A percentile compares a stretch with the other conserved stretches of the same genome.
These are phyloP conservation scores for Lissonota sp. DNA, from an alignment of 2,888 invertebrate genomes.

Conservation along the genomic window DNA sequence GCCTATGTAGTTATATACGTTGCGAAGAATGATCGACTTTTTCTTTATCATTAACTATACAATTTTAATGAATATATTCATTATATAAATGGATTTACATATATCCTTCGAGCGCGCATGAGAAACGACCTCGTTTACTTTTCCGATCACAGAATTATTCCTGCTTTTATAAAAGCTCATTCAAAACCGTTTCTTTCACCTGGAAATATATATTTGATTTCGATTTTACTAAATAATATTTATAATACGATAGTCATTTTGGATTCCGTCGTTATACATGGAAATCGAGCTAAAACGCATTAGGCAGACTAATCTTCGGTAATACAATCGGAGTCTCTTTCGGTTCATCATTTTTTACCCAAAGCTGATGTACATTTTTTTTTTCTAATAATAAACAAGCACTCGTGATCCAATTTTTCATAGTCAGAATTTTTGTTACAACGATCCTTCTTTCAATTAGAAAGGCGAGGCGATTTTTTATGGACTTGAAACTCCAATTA, in stretches of 20 bases:
- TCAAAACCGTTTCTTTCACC: constrained; percentile 30
- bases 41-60: constrained; percentile 57
- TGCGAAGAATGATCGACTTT: constrained; percentile 20
- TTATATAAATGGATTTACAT: neutral
- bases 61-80: constrained; percentile 45
- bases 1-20: constrained; percentile 39
- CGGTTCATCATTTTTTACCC: neutral
- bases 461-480: too few relatives aligned
- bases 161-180: constrained; percentile 35
- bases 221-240: constrained; percentile 20
- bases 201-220: constrained; percentile 48
- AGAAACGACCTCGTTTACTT: constrained; percentile 43
- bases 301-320: constrained; percentile 44
- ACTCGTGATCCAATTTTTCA: neutral
- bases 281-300: constrained; percentile 33
- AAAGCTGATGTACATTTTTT: neutral
- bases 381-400: neutral
- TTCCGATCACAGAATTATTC: constrained; percentile 61
- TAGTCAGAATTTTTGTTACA: neutral
- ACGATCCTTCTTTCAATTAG: too few relatives aligned
- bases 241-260: constrained; percentile 16
- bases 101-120: constrained; percentile 24
- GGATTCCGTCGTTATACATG: constrained; percentile 16
- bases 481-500: too few relatives aligned
- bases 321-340: constrained; percentile 3